phyloP scores from a whole-genome alignment of 1,140 invertebrate species.

The Dinothrombium tinctorium region DNA sequence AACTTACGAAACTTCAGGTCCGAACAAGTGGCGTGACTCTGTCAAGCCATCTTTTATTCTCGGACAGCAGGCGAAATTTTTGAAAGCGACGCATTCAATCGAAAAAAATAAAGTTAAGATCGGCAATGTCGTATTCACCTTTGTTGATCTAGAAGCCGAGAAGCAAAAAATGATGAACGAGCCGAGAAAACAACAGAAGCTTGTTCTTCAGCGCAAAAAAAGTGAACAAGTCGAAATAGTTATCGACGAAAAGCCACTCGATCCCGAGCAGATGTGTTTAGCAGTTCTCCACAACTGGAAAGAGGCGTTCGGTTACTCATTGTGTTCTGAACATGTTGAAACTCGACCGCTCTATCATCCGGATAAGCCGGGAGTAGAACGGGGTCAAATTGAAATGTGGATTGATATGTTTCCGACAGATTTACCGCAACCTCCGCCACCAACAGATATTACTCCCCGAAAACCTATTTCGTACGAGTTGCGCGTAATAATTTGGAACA shows the following conservation, averaged over 20 bases:
- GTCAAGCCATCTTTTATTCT: slow-evolving; percentile 73
- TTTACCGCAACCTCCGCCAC: slow-evolving; percentile 46
- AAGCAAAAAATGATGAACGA: too few relatives aligned
- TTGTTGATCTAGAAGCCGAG: too few relatives aligned
- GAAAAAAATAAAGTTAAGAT: too few relatives aligned
- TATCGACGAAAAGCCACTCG: slow-evolving; percentile 8
- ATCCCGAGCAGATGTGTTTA: slow-evolving; percentile 58
- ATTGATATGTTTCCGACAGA: slow-evolving; percentile 86
- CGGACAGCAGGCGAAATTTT: too few relatives aligned
- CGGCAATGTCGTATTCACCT: too few relatives aligned
- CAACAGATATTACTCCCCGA: slow-evolving; percentile 57
- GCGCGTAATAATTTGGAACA: slow-evolving; percentile 71
- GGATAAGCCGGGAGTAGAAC: slow-evolving; percentile 66
- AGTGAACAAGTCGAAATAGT: not conserved
- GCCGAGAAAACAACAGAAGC: too few relatives aligned
- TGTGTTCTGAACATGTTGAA: slow-evolving; percentile 69
- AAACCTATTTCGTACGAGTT: slow-evolving; percentile 62
- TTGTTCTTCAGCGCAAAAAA: not conserved
- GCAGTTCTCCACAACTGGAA: slow-evolving; percentile 56
- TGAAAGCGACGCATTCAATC: too few relatives aligned
- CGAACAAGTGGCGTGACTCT: slow-evolving; percentile 65
- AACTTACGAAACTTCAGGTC: slow-evolving; percentile 66
- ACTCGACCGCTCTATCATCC: slow-evolving; percentile 61
- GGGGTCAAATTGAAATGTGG: slow-evolving; percentile 76
- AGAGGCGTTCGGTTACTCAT: slow-evolving; percentile 46